Base-by-base conservation (phyloP, 2,113 vertebrate species). In the Phylloscopus trochiloides region DNA sequence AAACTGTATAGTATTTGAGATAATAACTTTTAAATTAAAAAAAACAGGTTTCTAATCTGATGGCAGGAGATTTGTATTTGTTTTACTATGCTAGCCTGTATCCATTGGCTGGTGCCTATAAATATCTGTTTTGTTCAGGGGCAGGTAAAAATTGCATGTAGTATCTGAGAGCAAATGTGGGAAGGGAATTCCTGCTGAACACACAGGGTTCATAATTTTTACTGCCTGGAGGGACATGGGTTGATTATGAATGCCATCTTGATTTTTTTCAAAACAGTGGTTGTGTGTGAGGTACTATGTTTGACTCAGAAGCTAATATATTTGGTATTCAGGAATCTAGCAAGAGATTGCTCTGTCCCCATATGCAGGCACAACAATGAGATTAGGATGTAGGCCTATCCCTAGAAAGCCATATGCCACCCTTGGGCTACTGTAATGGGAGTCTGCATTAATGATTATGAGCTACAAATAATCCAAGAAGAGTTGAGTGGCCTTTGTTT, bases 331-430 rank as follows among this genome's bases (percentile, higher is more conserved):
- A 93, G 89, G 82, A 93, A 73, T 65, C 88, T 92, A 94, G 92
- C 95, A 93, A 50, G 67, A 76, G 82, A 86, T 74, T 88, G 58
- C 75, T 73, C 18, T 70, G 79, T 90, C 94, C 94, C 94, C 82
- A 68, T 88, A 28, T 92, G 88, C 54, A 66, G 15, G 67, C 82
- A 47, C 34, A 93, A 88, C 76, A 74, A 90, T 77, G 90, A 86
- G 90, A 68, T 0, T 79, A 90, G 90, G 87, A 66, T 61, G 59
- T 76, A 95, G 78, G 82, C 36, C 92, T 83, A 85, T 92, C 93
- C 95, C 92, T 93, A 71, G 92, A 93, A 94, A 96, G 92, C 93
- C 96, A 95, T 94, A 92, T 95, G 86, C 88, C 68, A 80, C 78
- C 78, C 88, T 66, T 81, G 76, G 94, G 75, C 90, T 92, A 79